Evolutionary conservation across 2,797 vertebrate species (phyloP), one percentile per base, ranked within the genome.

Genomic region (Ibycter americanus): DNA sequence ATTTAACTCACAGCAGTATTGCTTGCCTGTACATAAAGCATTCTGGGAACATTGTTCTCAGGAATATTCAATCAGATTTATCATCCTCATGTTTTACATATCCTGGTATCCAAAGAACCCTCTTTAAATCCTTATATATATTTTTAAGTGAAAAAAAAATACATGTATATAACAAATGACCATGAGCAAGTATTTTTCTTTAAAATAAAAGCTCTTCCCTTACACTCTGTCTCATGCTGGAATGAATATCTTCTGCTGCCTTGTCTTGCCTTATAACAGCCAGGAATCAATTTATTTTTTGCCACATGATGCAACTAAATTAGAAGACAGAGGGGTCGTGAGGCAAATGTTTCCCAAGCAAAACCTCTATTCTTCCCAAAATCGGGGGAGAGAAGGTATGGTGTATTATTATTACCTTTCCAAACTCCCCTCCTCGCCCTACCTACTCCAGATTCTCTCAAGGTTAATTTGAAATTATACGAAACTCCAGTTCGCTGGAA

Each of bases 281-380:
- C 93, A 98, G 87, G 71, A 97, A 96, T 95, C 66, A 97, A 95
- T 95, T 95, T 96, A 93, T 95, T 97, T 96, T 52, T 90, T 96
- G 87, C 71, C 91, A 95, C 80, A 89, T 4, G 16, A 55, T 76
- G 42, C 67, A 96, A 93, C 90, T 96, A 95, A 96, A 94, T 95
- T 96, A 94, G 88, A 97, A 97, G 89, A 96, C 88, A 93, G 63
- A 94, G 79, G 15, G 29, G 85, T 73, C 96, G 87, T 89, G 92
- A 97, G 96, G 77, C 68, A 97, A 97, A 96, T 83, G 23, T 93
- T 91, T 97, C 97, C 92, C 68, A 93, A 87, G 38, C 47, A 90
- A 83, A 94, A 96, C 72, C 5, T 34, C 11, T 95, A 29, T 94
- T 91, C 65, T 83, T 59, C 32, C 32, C 70, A 84, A 89, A 77